These are phyloP conservation scores for Dolichallabes microphthalmus DNA, from an alignment of 2,113 vertebrate species.

Conservation along the genomic window DNA sequence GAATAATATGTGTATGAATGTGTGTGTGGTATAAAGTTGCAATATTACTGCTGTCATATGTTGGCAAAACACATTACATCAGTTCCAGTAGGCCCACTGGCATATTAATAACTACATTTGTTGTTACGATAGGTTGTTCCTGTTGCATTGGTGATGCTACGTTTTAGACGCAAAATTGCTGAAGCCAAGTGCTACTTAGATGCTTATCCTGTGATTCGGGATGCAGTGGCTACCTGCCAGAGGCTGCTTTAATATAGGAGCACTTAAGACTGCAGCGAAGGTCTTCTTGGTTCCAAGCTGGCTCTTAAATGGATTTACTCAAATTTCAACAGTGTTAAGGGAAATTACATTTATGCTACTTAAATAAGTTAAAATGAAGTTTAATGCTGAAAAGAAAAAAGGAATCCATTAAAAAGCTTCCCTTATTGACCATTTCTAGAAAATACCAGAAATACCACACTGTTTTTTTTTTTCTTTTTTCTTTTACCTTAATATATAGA, in stretches of 20 bases:
- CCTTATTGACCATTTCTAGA: not conserved
- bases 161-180: constrained; percentile 59
- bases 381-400: not conserved
- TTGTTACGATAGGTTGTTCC: constrained; percentile 70
- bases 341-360: not conserved
- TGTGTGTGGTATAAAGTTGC: not conserved
- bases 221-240: constrained; percentile 66
- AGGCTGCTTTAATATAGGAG: constrained; percentile 3
- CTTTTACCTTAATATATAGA: not conserved
- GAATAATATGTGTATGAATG: not conserved
- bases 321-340: not conserved
- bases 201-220: constrained; percentile 62
- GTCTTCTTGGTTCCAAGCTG: not conserved
- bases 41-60: not conserved
- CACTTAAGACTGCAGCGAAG: not conserved
- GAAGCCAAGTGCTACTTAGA: constrained; percentile 66
- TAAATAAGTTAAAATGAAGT: not conserved
- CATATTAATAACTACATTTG: not conserved
- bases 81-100: not conserved
- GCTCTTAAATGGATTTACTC: not conserved
- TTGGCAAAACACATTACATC: not conserved
- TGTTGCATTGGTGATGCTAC: constrained; percentile 69
- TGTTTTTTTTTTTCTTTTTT: no score
- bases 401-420: not conserved
- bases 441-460: no score